A percentile compares a stretch with the other conserved stretches of the same genome.
Conservation (phyloP, 2,888 invertebrate genomes). For the Papilio protenor region DNA sequence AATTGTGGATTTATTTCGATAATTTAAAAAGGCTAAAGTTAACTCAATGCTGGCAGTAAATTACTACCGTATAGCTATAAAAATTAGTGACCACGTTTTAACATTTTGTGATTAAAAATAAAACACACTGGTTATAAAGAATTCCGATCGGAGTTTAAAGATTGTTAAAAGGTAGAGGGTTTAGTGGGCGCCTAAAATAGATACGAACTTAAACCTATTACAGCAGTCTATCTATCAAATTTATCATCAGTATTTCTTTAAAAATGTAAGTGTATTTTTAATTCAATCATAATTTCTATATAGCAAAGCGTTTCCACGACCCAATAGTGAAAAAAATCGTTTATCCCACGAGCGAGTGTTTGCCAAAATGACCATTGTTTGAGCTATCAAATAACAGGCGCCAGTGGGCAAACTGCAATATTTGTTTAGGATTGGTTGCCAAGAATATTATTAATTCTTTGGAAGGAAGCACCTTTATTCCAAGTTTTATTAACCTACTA, state of each 20-base stretch:
- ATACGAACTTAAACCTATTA: neutral
- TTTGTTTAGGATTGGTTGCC: conserved; percentile 67
- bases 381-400: conserved; percentile 75
- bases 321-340: neutral
- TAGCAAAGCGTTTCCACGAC: neutral
- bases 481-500: conserved; percentile 15
- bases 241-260: neutral
- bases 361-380: conserved; percentile 52
- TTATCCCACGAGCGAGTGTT: conserved; percentile 39
- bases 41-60: conserved; percentile 20
- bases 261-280: neutral
- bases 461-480: conserved; percentile 13
- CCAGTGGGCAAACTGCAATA: conserved; percentile 77
- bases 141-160: conserved; percentile 1
- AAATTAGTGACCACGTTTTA: conserved; percentile 29
- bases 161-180: neutral
- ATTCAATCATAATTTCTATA: neutral
- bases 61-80: conserved; percentile 17
- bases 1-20: conserved; percentile 34
- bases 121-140: neutral
- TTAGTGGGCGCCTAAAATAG: neutral
- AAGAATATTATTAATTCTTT: conserved; percentile 28
- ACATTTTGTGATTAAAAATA: conserved; percentile 23
- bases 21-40: conserved; percentile 12
- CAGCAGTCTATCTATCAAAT: neutral